A percentile compares a stretch with the other conserved stretches of the same genome.
Conservation (phyloP, 2,888 invertebrate genomes). For the Drosophila phalerata region DNA sequence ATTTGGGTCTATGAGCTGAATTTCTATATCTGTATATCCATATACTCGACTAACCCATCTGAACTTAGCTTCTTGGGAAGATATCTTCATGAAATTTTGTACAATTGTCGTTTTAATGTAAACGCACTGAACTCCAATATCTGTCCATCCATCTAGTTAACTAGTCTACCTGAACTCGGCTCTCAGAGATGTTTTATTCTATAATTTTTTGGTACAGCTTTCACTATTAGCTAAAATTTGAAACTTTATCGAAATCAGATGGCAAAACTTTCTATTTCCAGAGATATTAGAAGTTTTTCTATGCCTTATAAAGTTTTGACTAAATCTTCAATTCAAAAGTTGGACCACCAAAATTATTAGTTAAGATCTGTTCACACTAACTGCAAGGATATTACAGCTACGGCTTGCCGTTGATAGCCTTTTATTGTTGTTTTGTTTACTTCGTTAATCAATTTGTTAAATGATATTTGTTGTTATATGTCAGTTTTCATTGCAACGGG, state of each 20-base stretch:
- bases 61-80: not conserved
- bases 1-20: not conserved
- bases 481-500: constrained; percentile 70
- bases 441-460: constrained; percentile 8
- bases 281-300: not conserved
- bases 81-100: not conserved
- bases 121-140: not conserved
- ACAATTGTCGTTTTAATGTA: not conserved
- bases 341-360: constrained; percentile 3
- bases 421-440: not conserved
- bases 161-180: not conserved
- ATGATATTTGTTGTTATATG: constrained; percentile 19
- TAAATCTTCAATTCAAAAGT: constrained; percentile 4
- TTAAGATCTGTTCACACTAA: constrained; percentile 3
- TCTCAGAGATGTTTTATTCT: not conserved
- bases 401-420: constrained; percentile 23
- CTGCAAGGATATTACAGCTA: constrained; percentile 15
- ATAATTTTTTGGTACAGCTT: not conserved
- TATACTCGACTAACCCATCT: not conserved
- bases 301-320: constrained; percentile 16
- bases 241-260: not conserved
- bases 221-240: not conserved
- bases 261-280: not conserved
- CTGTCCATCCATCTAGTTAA: not conserved
- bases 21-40: not conserved